These are phyloP conservation scores for Pelecanus crispus DNA, from an alignment of 2,113 vertebrate genomes.

Conservation along the genomic window DNA sequence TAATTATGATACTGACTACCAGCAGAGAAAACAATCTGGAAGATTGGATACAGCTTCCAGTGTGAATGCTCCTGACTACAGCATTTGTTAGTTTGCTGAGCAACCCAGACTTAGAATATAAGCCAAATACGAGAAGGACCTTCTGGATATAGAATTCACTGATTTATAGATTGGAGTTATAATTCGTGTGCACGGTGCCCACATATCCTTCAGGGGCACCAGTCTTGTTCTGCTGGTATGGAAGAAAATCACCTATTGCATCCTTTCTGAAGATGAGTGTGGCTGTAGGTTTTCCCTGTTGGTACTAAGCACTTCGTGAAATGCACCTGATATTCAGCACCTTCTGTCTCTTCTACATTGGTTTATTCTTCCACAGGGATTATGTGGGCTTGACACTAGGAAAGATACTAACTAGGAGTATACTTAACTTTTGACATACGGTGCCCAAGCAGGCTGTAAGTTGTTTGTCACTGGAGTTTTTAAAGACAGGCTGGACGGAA, in stretches of 20 bases:
- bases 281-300: background rate
- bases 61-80: background rate
- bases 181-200: rapidly evolving
- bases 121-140: background rate
- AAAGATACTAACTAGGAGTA: background rate
- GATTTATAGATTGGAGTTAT: background rate
- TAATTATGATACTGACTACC: background rate
- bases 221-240: background rate
- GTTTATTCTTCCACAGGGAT: background rate
- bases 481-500: background rate
- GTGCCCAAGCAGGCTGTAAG: background rate
- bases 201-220: background rate
- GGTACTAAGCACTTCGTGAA: background rate
- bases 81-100: background rate
- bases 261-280: background rate
- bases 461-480: background rate
- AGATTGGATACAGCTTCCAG: background rate
- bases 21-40: background rate
- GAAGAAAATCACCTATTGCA: background rate
- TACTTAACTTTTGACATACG: background rate
- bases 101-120: background rate
- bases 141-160: background rate
- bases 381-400: background rate
- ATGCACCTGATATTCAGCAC: background rate
- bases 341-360: background rate